phyloP scores from a whole-genome alignment of 2,797 vertebrate genomes.

The Margarornis squamiger region DNA sequence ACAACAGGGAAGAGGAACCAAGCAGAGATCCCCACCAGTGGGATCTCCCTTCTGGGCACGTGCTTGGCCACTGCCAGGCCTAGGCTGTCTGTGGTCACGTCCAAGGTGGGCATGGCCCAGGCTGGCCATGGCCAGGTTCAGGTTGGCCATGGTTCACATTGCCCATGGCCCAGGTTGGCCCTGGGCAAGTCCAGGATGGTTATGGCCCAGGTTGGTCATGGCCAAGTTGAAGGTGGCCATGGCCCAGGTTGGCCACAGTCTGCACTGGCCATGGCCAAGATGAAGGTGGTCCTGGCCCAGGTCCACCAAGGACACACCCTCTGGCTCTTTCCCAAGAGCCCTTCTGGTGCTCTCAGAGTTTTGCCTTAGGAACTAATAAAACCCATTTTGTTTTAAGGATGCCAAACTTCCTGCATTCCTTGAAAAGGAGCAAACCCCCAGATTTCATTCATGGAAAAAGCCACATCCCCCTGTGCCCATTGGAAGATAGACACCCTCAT shows the following conservation, averaged over 20 bases:
- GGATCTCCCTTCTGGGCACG: fast-evolving
- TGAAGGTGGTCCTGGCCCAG: neutral
- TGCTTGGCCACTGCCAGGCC: neutral
- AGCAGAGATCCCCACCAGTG: fast-evolving
- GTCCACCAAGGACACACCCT: neutral
- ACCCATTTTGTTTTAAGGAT: neutral
- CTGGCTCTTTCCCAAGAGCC: neutral
- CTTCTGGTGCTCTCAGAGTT: neutral
- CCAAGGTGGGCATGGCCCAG: neutral
- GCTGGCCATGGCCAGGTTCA: neutral
- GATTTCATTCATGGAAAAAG: conserved; percentile 23
- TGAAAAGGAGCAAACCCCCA: neutral
- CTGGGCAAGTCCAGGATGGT: neutral
- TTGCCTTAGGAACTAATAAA: neutral
- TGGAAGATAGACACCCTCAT: fast-evolving
- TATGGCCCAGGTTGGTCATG: fast-evolving
- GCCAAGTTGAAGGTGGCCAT: neutral
- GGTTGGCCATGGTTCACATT: fast-evolving
- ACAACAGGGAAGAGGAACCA: neutral
- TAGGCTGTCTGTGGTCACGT: neutral
- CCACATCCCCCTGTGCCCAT: neutral
- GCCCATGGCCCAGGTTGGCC: neutral
- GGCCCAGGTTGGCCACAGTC: neutral
- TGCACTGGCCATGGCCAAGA: neutral
- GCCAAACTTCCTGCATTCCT: neutral